Evolutionary conservation across 2,797 vertebrate species (phyloP).

Genomic region (Phataginus tetradactyla): DNA sequence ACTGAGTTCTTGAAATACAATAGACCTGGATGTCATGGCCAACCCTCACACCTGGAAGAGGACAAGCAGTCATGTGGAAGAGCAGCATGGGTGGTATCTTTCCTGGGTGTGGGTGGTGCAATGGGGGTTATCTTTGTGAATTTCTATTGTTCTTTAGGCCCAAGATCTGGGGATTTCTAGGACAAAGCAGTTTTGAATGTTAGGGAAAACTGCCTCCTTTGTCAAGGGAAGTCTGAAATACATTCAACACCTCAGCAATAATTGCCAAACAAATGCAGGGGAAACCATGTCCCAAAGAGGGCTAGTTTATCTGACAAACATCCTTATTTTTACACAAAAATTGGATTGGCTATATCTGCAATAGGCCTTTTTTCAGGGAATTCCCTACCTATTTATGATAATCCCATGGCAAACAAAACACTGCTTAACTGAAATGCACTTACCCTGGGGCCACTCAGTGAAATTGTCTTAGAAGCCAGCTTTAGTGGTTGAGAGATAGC

Average conservation of each 20-base stretch:
- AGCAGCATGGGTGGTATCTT: not conserved
- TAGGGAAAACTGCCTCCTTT: not conserved
- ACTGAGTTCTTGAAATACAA: not conserved
- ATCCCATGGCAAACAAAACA: not conserved
- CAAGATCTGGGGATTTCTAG: not conserved
- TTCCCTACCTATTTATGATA: not conserved
- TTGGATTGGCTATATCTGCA: not conserved
- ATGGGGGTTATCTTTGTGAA: not conserved
- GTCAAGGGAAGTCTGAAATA: not conserved
- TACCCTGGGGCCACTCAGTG: not conserved
- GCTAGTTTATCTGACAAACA: not conserved
- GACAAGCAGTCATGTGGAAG: not conserved
- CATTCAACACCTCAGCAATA: not conserved
- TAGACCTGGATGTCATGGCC: not conserved
- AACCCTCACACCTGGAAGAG: not conserved
- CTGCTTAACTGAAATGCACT: not conserved
- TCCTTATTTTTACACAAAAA: constrained; percentile 21
- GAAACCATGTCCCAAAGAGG: not conserved
- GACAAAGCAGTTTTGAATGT: not conserved
- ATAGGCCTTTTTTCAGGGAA: constrained; percentile 23
- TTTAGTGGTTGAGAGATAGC: not conserved
- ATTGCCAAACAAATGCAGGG: not conserved
- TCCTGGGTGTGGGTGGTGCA: not conserved
- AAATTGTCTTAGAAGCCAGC: not conserved
- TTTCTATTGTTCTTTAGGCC: not conserved